A percentile compares a stretch with the other conserved stretches of the same genome.
phyloP scores from a whole-genome alignment of 2,797 vertebrate species.

The Sebastes dallii region DNA sequence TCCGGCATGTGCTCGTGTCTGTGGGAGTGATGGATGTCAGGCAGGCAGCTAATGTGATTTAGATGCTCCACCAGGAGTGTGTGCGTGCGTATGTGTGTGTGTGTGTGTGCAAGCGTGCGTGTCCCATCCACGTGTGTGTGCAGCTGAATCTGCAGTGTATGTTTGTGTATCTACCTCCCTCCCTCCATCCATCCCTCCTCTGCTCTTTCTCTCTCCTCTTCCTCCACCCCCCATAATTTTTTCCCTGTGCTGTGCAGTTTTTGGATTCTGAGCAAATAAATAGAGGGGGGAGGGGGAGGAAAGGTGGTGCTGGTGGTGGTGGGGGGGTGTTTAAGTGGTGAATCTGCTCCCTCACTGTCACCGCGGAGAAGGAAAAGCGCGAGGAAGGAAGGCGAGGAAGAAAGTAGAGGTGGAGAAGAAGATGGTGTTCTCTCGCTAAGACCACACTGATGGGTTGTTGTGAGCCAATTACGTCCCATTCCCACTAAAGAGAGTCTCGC shows the following conservation, averaged over 20 bases:
- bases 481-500: constrained; percentile 53
- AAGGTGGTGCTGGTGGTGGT: too few relatives aligned
- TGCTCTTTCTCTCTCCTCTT: constrained; percentile 30
- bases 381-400: constrained; percentile 31
- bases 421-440: constrained; percentile 57
- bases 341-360: constrained; percentile 65
- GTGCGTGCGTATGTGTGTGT: constrained; percentile 33
- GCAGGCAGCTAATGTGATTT: constrained; percentile 84
- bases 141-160: constrained; percentile 62
- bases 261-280: constrained; percentile 76
- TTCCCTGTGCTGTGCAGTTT: constrained; percentile 75
- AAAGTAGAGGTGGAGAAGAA: constrained; percentile 49
- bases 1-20: constrained; percentile 76
- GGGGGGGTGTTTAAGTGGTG: constrained; percentile 53
- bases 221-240: constrained; percentile 26
- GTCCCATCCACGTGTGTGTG: constrained; percentile 47
- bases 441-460: constrained; percentile 61
- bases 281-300: constrained; percentile 42
- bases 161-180: constrained; percentile 47
- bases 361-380: constrained; percentile 21
- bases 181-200: background rate
- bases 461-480: constrained; percentile 66
- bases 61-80: constrained; percentile 74
- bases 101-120: constrained; percentile 34
- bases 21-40: constrained; percentile 84